Base-by-base conservation (phyloP, 2,113 vertebrate species). In the Uria lomvia region DNA sequence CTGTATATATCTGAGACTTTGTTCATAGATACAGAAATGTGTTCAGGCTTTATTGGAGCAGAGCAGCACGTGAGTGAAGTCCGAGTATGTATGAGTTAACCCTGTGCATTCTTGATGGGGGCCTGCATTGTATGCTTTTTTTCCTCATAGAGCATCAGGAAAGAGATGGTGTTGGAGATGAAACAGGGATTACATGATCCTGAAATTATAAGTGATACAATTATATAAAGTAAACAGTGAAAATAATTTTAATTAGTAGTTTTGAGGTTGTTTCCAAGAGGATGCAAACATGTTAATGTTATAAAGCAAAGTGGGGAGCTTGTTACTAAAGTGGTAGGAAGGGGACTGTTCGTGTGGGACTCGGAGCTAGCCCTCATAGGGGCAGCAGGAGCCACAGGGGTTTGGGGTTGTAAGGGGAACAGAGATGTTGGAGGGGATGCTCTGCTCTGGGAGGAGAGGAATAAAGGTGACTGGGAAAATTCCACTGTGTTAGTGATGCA, bases 381-480 rank as follows among this genome's bases (percentile, higher is more conserved):
- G 19, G 72, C 52, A 65, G 38, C 36, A 47, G 60, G 20, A 91
- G 13, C 67, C 19, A 20, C 0, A 0, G 43, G 47, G n/a, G 63
- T 3, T 40, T 12, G 8, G n/a, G 3, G 6, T 47, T 85, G 7
- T 18, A 14, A 56, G 16, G 10, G 47, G 22, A 67, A 18, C 7
- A 45, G 62, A 56, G 36, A 7, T 67, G 32, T 16, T 67, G 26
- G 49, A 84, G 36, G 10, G n/a, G 7, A 11, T 91, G 34, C 23
- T 29, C 5, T 75, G 21, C 56, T 77, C 47, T 78, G 56, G 18
- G 59, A 81, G 77, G 67, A 95, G 65, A 78, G 53, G 40, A 90
- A 65, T 89, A 95, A 92, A 95, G 90, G 93, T 96, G 92, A 79
- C 87, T 91, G 77, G 96, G 92, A 93, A 82, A 96, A 96, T 97